phyloP scores from a whole-genome alignment of 2,797 vertebrate species.

The Remorina albescens region DNA sequence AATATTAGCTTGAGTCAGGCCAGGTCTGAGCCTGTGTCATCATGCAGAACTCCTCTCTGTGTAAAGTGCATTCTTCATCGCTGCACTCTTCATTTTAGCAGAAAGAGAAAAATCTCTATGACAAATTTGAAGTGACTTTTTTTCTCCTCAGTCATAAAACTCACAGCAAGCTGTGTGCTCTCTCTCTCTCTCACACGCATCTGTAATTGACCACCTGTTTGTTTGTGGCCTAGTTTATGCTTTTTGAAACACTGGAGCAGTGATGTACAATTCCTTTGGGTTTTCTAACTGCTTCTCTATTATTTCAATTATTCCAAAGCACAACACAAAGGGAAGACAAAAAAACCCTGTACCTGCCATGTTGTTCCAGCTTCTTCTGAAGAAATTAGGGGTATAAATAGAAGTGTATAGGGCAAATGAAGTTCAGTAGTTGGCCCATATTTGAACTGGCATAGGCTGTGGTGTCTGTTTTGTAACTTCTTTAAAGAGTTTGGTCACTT shows the following conservation, averaged over 20 bases:
- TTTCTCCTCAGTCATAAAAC: conserved; percentile 36
- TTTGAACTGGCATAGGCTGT: neutral
- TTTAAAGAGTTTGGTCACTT: conserved; percentile 38
- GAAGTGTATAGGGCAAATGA: conserved; percentile 36
- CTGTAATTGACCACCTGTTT: conserved; percentile 77
- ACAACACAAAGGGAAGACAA: conserved; percentile 42
- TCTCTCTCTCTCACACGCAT: conserved; percentile 12
- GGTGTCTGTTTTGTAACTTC: conserved; percentile 13
- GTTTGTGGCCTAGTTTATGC: conserved; percentile 63
- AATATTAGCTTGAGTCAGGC: neutral
- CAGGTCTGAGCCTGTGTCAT: neutral
- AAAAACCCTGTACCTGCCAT: conserved; percentile 8
- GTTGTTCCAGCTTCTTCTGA: conserved; percentile 42
- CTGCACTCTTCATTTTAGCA: too few relatives aligned
- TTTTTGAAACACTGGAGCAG: conserved; percentile 38
- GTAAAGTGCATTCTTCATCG: neutral
- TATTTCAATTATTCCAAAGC: conserved; percentile 54
- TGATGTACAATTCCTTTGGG: conserved; percentile 41
- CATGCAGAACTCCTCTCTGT: neutral
- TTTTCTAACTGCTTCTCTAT: conserved; percentile 44
- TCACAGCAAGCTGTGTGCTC: conserved; percentile 7
- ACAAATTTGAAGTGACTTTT: conserved; percentile 10
- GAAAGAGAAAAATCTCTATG: conserved; percentile 3
- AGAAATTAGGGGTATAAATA: conserved; percentile 53
- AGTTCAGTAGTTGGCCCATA: conserved; percentile 39